Percentiles rank a stretch among this genome's conserved stretches.
Conservation (phyloP, 2,888 invertebrate species). For the Podotricha telesiphe region DNA sequence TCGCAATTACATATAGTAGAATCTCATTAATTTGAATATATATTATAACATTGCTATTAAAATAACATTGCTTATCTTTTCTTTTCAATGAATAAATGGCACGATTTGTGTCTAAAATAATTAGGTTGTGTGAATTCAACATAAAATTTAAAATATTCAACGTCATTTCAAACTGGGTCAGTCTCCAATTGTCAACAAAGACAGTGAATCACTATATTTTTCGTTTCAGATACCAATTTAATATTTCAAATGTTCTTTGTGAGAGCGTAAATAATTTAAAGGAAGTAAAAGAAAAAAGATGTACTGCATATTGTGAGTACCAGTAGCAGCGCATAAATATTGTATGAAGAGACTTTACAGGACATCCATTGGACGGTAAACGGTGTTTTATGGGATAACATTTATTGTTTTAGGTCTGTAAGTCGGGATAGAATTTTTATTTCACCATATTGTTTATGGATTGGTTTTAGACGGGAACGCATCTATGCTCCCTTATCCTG, state of each 20-base stretch:
- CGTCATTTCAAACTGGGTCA: slow-evolving; percentile 36
- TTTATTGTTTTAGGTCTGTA: slow-evolving; percentile 75
- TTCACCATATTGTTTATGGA: slow-evolving; percentile 61
- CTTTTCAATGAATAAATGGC: background rate
- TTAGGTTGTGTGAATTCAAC: background rate
- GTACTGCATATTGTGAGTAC: slow-evolving; percentile 44
- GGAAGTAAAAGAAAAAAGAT: slow-evolving; percentile 50
- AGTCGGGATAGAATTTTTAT: slow-evolving; percentile 56
- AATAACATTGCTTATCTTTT: slow-evolving; percentile 3
- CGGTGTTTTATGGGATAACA: slow-evolving; percentile 75
- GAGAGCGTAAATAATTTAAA: slow-evolving; percentile 51
- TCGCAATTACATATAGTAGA: background rate
- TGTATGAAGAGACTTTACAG: slow-evolving; percentile 72
- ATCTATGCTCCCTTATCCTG: slow-evolving; percentile 41
- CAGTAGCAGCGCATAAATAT: slow-evolving; percentile 67
- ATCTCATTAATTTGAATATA: background rate
- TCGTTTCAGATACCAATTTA: slow-evolving; percentile 39
- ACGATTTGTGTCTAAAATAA: slow-evolving; percentile 7
- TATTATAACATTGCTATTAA: background rate
- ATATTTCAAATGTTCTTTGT: slow-evolving; percentile 47
- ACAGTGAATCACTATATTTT: slow-evolving; percentile 40
- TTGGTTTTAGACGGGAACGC: slow-evolving; percentile 43
- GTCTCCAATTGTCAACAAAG: slow-evolving; percentile 33
- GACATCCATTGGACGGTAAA: slow-evolving; percentile 75
- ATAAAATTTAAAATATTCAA: slow-evolving; percentile 20